Base-by-base conservation (phyloP, 1,140 invertebrate genomes). In the Tetramorium simillimum region DNA sequence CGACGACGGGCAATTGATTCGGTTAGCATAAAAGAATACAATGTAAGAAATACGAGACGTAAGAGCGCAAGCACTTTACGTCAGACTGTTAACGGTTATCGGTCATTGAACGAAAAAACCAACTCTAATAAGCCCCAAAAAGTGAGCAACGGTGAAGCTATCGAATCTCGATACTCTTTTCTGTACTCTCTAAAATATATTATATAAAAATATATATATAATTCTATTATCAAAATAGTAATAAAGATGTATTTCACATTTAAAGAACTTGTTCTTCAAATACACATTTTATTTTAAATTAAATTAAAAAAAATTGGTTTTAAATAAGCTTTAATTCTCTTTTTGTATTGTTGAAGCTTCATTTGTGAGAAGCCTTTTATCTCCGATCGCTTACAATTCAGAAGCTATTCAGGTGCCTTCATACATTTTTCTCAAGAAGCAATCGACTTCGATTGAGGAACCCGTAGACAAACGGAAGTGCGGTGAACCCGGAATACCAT, bases 371-470 rank as follows among this genome's bases (percentile, higher is more conserved):
- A 46, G 58, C 16, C 7, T 46, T 77, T 77, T 65, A 78, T 46
- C 58, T 46, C 63, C 56, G 46, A 40, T 77, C 58, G 43, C 75
- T 65, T 33, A 63, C 40, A n/a, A 78, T 46, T 46, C 18, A n/a
- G 16, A 63, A 51, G 58, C 24, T 18, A 63, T 43, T 28, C 43
- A 62, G 43, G 18, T 46, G 21, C 56, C 16, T 69, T 40, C 53
- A 60, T 73, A 43, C 37, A 69, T 84, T 73, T 84, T 84, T 46
- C 40, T 49, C 56, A 46, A 84, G 53, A 33, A 62, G 53, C 46
- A 80, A 80, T 65, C 60, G 28, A 80, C 77, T 69, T 14, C 14
- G 69, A 84, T 84, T 60, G 69, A 73, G 21, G 80, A 73, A 73
- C 67, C 24, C 40, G 14, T 70, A 49, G 51, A 18, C 69, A 37